Evolutionary conservation across 2,797 vertebrate species (phyloP).

Genomic region (Astyanax mexicanus): DNA sequence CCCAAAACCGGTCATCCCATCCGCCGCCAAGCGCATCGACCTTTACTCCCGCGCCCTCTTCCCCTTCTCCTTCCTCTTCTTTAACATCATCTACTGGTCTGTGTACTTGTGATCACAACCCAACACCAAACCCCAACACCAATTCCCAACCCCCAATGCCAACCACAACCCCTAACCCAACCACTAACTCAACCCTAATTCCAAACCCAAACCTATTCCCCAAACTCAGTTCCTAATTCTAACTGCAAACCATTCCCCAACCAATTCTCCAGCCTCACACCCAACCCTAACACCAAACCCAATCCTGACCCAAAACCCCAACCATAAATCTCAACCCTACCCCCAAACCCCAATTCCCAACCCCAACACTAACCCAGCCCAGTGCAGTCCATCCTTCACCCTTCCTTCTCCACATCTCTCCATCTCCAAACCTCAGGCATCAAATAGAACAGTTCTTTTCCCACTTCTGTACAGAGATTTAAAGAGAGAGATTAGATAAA

Average conservation of each 20-base stretch:
- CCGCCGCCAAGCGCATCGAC: conserved; percentile 94
- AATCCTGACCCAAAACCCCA: not conserved
- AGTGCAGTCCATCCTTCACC: not conserved
- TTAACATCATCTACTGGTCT: conserved; percentile 99
- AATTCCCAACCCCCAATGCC: too few relatives aligned
- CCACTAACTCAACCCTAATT: too few relatives aligned
- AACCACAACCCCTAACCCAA: too few relatives aligned
- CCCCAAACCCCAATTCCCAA: not conserved
- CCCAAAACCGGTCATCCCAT: conserved; percentile 95
- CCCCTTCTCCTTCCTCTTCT: conserved; percentile 97
- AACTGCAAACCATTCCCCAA: too few relatives aligned
- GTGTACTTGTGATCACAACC: conserved; percentile 90
- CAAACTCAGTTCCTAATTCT: too few relatives aligned
- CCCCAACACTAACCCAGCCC: too few relatives aligned
- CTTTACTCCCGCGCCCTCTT: conserved; percentile 96
- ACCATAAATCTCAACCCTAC: conserved; percentile 61
- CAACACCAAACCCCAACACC: too few relatives aligned
- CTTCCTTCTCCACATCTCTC: conserved; percentile 17
- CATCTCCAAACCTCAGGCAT: conserved; percentile 52
- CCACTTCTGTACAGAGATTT: conserved; percentile 27
- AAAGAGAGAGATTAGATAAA: not conserved
- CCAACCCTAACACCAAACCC: too few relatives aligned
- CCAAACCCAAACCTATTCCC: too few relatives aligned
- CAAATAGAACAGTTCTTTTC: conserved; percentile 37
- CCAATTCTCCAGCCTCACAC: not conserved